These are phyloP conservation scores for Atherinomorus stipes DNA, from an alignment of 2,113 vertebrate species.

Conservation along the genomic window DNA sequence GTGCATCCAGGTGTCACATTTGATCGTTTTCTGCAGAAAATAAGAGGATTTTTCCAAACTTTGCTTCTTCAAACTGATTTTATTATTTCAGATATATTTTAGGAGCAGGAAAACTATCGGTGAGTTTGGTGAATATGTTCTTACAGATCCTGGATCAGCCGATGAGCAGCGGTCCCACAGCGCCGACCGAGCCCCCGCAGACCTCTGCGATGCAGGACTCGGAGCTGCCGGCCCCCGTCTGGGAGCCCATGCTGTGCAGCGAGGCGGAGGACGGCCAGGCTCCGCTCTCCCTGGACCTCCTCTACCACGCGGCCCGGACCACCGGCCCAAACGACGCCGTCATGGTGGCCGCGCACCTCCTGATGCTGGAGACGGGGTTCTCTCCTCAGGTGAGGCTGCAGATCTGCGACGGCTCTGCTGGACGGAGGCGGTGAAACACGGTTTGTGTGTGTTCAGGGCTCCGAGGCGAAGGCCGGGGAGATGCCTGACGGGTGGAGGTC, in stretches of 20 bases:
- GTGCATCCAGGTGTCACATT: no score
- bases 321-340: slow-evolving; percentile 84
- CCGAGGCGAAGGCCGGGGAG: slow-evolving; percentile 63
- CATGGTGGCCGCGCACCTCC: slow-evolving; percentile 86
- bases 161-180: neutral
- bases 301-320: slow-evolving; percentile 84
- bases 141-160: no score
- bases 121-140: no score
- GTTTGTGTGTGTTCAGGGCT: slow-evolving; percentile 49
- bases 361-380: slow-evolving; percentile 96
- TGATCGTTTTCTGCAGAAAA: no score
- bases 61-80: no score
- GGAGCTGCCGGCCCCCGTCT: slow-evolving; percentile 70
- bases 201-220: slow-evolving; percentile 54
- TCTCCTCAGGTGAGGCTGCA: slow-evolving; percentile 83
- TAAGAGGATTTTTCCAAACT: no score
- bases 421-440: no score
- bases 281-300: slow-evolving; percentile 89
- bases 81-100: no score
- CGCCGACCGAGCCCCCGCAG: neutral
- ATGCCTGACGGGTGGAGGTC: slow-evolving; percentile 92
- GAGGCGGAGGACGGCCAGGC: slow-evolving; percentile 88
- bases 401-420: no score
- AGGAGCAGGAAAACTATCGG: no score
- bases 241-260: slow-evolving; percentile 92